Conservation (phyloP, 2,888 invertebrate genomes). For the Nudaria mundana region DNA sequence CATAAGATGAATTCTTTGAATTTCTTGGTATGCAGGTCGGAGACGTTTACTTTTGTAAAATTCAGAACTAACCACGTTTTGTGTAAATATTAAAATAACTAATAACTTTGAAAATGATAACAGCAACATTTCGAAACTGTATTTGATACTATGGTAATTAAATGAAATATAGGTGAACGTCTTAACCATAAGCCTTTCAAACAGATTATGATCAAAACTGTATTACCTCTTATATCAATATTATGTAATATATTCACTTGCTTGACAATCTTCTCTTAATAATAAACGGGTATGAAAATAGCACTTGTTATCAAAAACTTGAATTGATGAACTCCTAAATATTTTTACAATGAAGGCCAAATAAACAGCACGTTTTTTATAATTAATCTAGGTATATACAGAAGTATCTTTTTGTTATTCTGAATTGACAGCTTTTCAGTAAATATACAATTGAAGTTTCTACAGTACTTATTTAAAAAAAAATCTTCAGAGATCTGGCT, state of each 20-base stretch:
- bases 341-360: neutral
- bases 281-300: constrained; percentile 4
- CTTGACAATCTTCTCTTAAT: constrained; percentile 50
- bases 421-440: no score
- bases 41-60: constrained; percentile 17
- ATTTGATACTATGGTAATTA: constrained; percentile 5
- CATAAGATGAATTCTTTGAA: neutral
- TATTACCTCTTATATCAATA: constrained; percentile 34
- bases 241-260: constrained; percentile 55
- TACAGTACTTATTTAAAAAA: no score
- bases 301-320: neutral
- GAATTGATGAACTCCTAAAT: constrained; percentile 5
- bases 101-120: constrained; percentile 6
- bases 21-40: constrained; percentile 10
- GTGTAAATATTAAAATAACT: constrained; percentile 18
- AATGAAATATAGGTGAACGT: constrained; percentile 25
- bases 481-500: no score
- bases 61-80: constrained; percentile 30
- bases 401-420: no score
- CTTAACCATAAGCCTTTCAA: constrained; percentile 49
- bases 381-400: no score
- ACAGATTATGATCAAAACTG: constrained; percentile 58
- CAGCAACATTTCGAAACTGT: constrained; percentile 26
- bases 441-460: no score
- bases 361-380: constrained; percentile 4